Conservation (phyloP, 2,113 vertebrate species). For the Corythoichthys haematopterus region DNA sequence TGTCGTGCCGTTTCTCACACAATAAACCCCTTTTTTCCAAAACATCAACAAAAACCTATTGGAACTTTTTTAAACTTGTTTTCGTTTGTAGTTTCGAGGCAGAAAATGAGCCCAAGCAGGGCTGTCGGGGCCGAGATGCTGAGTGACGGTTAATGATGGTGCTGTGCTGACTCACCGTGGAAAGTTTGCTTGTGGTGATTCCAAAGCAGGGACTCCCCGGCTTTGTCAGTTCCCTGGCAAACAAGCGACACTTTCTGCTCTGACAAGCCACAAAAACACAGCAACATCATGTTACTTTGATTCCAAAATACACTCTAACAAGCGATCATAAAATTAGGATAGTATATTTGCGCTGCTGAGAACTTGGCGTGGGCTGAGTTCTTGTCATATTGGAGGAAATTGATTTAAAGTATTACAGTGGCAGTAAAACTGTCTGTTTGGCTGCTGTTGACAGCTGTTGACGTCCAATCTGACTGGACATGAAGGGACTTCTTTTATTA, state of each 20-base stretch:
- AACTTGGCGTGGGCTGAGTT: too few species aligned
- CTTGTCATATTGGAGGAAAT: too few species aligned
- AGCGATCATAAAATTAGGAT: too few species aligned
- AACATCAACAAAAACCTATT: background rate
- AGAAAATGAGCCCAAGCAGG: background rate
- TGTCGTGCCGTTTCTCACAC: background rate
- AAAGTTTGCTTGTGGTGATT: constrained; percentile 64
- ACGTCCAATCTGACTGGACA: too few species aligned
- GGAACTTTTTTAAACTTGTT: background rate
- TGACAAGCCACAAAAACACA: constrained; percentile 25
- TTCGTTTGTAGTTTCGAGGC: background rate
- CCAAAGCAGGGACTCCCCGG: constrained; percentile 51
- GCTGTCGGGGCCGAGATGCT: background rate
- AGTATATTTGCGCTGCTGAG: too few species aligned
- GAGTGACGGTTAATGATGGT: background rate
- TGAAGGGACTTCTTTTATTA: too few species aligned
- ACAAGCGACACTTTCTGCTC: constrained; percentile 66
- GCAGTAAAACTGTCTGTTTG: too few species aligned
- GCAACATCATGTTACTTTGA: background rate
- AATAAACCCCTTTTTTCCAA: background rate
- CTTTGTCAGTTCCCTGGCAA: constrained; percentile 55
- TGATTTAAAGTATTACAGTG: too few species aligned
- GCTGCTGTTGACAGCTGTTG: too few species aligned
- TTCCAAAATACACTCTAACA: too few species aligned
- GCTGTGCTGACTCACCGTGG: constrained; percentile 51